These are phyloP conservation scores for Chrosomus eos DNA, from an alignment of 2,797 vertebrate species.

Conservation along the genomic window DNA sequence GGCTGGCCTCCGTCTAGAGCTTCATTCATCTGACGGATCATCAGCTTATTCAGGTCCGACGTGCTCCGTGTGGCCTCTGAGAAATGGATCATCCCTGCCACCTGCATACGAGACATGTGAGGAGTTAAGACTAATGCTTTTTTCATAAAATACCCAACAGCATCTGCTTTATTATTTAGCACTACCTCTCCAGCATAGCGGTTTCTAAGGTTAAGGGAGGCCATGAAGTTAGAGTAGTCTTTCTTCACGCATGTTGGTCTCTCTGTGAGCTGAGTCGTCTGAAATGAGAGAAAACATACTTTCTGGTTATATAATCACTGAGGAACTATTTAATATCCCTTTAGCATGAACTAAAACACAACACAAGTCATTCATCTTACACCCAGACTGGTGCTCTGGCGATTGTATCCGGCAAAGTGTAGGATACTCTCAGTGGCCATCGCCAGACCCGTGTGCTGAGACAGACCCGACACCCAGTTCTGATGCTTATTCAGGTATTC, in stretches of 20 bases:
- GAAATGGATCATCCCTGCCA: slow-evolving; percentile 95
- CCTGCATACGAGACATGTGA: slow-evolving; percentile 70
- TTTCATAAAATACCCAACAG: neutral
- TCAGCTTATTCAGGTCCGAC: slow-evolving; percentile 87
- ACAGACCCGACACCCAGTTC: slow-evolving; percentile 94
- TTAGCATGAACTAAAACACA: neutral
- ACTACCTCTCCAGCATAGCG: slow-evolving; percentile 93
- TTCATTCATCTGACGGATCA: slow-evolving; percentile 87
- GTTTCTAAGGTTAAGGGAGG: slow-evolving; percentile 94
- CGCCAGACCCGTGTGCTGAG: slow-evolving; percentile 94
- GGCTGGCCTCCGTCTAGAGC: slow-evolving; percentile 80
- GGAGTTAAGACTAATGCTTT: neutral
- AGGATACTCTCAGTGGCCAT: slow-evolving; percentile 97
- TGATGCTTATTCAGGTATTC: slow-evolving; percentile 97
- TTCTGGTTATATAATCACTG: neutral
- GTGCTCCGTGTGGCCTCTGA: slow-evolving; percentile 82
- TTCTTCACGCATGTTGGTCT: slow-evolving; percentile 94
- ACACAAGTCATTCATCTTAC: slow-evolving; percentile 70
- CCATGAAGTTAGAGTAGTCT: slow-evolving; percentile 98
- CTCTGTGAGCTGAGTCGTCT: slow-evolving; percentile 93
- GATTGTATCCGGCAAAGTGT: slow-evolving; percentile 94
- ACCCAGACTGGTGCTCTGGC: slow-evolving; percentile 91
- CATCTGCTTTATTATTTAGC: neutral
- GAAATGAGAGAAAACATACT: neutral
- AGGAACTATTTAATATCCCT: neutral